These are phyloP conservation scores for Drosophila pseudotakahashii DNA, from an alignment of 2,888 invertebrate species.

Conservation along the genomic window DNA sequence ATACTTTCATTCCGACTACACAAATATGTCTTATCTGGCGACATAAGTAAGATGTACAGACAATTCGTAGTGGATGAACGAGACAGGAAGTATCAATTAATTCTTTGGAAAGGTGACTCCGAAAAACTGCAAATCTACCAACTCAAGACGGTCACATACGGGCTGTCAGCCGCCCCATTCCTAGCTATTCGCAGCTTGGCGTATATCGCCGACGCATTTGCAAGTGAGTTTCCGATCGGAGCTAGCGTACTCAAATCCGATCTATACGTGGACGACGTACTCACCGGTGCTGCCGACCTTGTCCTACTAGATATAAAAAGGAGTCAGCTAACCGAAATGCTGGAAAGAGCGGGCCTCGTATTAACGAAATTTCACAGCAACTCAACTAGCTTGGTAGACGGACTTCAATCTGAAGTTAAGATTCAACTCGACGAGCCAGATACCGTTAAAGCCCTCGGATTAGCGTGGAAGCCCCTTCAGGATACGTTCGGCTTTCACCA, in stretches of 20 bases:
- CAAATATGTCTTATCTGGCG: too few species aligned
- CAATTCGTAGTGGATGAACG: too few species aligned
- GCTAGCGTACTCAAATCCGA: background rate
- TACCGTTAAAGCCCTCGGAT: background rate
- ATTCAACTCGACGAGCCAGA: background rate
- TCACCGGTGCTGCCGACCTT: background rate
- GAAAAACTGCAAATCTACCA: background rate
- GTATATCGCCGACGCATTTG: background rate
- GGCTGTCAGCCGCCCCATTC: background rate
- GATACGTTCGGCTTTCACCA: background rate
- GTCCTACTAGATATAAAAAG: background rate
- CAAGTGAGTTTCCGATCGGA: background rate
- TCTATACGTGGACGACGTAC: constrained; percentile 1
- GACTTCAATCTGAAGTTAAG: background rate
- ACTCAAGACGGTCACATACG: background rate
- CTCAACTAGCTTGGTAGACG: background rate
- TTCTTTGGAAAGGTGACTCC: too few species aligned
- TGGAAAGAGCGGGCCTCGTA: background rate
- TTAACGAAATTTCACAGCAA: background rate
- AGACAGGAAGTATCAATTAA: too few species aligned
- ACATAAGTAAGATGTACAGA: too few species aligned
- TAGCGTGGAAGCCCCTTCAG: background rate
- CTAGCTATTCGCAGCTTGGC: background rate
- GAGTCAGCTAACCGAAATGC: background rate
- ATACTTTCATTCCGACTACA: too few species aligned